Evolutionary conservation across 2,888 invertebrate species (phyloP).

Genomic region (Cryptocheilus praepositus): DNA sequence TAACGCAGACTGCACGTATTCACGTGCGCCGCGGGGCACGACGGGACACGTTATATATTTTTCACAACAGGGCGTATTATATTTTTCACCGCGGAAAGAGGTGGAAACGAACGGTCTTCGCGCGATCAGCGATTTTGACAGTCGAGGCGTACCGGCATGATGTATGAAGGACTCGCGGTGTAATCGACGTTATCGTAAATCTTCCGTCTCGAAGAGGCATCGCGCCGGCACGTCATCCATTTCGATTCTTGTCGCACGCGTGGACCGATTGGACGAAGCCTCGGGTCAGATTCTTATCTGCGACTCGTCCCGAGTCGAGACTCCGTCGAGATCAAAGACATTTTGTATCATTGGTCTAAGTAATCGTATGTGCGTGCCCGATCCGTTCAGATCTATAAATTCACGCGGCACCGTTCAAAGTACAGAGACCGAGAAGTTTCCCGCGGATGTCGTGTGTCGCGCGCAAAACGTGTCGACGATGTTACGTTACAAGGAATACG

Average conservation of each 20-base stretch:
- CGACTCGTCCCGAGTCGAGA: neutral
- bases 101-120: too few species aligned
- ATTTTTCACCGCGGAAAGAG: too few species aligned
- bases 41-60: too few species aligned
- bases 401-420: neutral
- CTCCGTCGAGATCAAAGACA: too few species aligned
- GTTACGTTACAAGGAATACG: too few species aligned
- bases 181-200: conserved; percentile 58
- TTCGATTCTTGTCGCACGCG: conserved; percentile 43
- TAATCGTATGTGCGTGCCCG: conserved; percentile 38
- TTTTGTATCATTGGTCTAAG: neutral
- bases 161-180: conserved; percentile 50
- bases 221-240: conserved; percentile 50
- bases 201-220: conserved; percentile 42
- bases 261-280: conserved; percentile 35
- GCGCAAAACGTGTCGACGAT: too few species aligned
- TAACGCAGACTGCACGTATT: too few species aligned
- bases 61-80: too few species aligned
- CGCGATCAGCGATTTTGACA: conserved; percentile 46
- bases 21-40: too few species aligned
- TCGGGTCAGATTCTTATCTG: conserved; percentile 60
- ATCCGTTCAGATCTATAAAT: conserved; percentile 40
- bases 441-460: too few species aligned
- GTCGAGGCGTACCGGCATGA: conserved; percentile 44
- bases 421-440: too few species aligned